Evolutionary conservation across 2,888 invertebrate genomes (phyloP).

Genomic region (Villa cingulata): DNA sequence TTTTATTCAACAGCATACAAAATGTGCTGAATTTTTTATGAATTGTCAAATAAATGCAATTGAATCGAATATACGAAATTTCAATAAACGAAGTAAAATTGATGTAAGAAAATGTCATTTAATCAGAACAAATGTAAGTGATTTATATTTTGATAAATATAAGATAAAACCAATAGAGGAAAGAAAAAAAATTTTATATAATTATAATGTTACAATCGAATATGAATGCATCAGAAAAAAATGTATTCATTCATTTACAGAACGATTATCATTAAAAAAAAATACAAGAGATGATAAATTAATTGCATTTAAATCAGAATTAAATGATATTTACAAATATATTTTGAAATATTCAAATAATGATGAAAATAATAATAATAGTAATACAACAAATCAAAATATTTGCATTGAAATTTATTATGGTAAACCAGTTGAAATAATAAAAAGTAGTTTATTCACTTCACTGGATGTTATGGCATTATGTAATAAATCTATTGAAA

Average conservation of each 20-base stretch:
- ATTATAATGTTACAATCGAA: slow-evolving; percentile 38
- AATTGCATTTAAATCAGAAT: slow-evolving; percentile 36
- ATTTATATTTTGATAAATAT: slow-evolving; percentile 46
- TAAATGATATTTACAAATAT: no score
- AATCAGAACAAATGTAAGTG: slow-evolving; percentile 39
- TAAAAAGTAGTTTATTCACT: slow-evolving; percentile 27
- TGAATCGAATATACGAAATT: slow-evolving; percentile 49
- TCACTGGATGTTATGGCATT: slow-evolving; percentile 1
- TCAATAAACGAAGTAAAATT: slow-evolving; percentile 27
- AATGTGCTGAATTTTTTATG: slow-evolving; percentile 52
- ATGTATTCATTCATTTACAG: slow-evolving; percentile 44
- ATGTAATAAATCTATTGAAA: neutral
- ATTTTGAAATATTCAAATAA: no score
- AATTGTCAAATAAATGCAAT: slow-evolving; percentile 53
- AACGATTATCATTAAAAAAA: slow-evolving; percentile 39
- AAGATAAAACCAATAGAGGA: slow-evolving; percentile 40
- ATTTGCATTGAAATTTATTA: slow-evolving; percentile 15
- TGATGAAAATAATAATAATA: no score
- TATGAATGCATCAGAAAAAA: slow-evolving; percentile 39
- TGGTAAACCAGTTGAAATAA: slow-evolving; percentile 17
- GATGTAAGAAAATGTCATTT: slow-evolving; percentile 32
- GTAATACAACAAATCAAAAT: neutral
- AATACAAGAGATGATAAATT: slow-evolving; percentile 39
- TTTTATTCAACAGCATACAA: slow-evolving; percentile 51
- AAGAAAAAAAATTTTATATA: slow-evolving; percentile 39